These are phyloP conservation scores for Sebastes variabilis DNA, from an alignment of 2,797 vertebrate species.

Conservation along the genomic window DNA sequence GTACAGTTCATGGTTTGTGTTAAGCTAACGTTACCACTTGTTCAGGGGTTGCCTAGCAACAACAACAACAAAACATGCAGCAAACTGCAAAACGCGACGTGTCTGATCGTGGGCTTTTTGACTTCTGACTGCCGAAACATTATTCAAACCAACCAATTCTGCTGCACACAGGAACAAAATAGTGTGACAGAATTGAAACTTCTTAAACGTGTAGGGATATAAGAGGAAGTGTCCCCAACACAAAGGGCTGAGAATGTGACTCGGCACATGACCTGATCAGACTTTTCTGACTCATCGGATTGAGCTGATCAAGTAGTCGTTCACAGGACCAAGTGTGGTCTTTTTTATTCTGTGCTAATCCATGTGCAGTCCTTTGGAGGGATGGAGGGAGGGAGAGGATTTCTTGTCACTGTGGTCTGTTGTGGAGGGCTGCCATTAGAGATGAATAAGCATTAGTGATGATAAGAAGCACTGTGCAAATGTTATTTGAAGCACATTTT, in stretches of 20 bases:
- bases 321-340: background rate
- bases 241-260: slow-evolving; percentile 37
- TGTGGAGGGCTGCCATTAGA: background rate
- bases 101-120: too few species aligned
- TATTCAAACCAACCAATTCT: background rate
- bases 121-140: background rate
- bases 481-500: background rate
- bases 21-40: background rate
- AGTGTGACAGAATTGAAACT: slow-evolving; percentile 3
- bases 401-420: background rate
- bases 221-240: slow-evolving; percentile 41
- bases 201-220: slow-evolving; percentile 3
- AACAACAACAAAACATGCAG: background rate
- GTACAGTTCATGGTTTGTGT: too few species aligned
- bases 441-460: slow-evolving; percentile 9
- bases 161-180: slow-evolving; percentile 8
- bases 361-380: background rate
- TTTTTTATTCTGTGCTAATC: background rate
- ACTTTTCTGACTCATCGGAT: background rate
- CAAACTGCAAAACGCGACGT: background rate
- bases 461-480: background rate
- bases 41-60: background rate
- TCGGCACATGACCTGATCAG: slow-evolving; percentile 33
- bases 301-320: background rate
- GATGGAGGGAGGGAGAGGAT: background rate